Evolutionary conservation across 2,113 vertebrate genomes (phyloP).

Genomic region (chimpanzee (Pan troglodytes)): NHGRI_mPanTro3-v2.1_pri NC_072415.2:29497001-29497500

Average conservation of each 20-base stretch:
- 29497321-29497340: background rate
- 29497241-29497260: background rate
- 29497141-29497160: background rate
- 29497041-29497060: slow-evolving; percentile 53
- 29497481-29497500: background rate
- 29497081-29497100: slow-evolving; percentile 2
- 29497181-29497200: background rate
- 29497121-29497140: background rate
- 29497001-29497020: background rate
- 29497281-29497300: background rate
- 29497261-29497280: background rate
- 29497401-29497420: background rate
- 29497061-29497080: background rate
- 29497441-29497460: background rate
- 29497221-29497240: background rate
- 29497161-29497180: background rate
- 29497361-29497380: background rate
- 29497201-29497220: background rate
- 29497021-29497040: background rate
- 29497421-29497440: background rate
- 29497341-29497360: background rate
- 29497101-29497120: slow-evolving; percentile 32
- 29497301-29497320: background rate
- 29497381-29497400: too few species aligned
- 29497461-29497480: background rate